Base-by-base conservation (phyloP, 2,797 vertebrate genomes). In the Sparus aurata region DNA sequence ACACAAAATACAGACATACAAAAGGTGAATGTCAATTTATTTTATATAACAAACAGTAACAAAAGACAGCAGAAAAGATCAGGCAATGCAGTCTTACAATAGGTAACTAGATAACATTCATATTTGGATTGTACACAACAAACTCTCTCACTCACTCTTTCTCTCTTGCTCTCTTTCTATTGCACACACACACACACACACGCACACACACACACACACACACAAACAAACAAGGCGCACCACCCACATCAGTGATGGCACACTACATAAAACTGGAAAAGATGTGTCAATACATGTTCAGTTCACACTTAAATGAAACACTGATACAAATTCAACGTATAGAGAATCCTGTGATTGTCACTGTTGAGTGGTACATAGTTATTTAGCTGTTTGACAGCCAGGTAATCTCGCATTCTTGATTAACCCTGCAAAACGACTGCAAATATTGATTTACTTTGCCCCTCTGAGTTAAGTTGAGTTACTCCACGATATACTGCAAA, bases 41-140 rank as follows among this genome's bases (percentile, higher is more conserved):
- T 92, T 91, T 87, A 75, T 83, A 91, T 93, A 92, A 89, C 91
- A 94, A 95, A 92, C 75, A 89, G 89, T 93, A 94, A 92, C 85
- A 94, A 94, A 93, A 92, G 76, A 92, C 85, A 87, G 85, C 85
- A 90, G 79, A 88, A 92, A 91, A 89, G 69, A 91, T 92, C 82
- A 92, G 82, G 77, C 85, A 81, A 92, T 80, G 82, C 82, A 93
- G 68, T 90, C 77, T 85, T 85, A 89, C 83, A 85, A 80, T 75
- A 91, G 10, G 87, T 57, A 79, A 73, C 74, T 77, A 69, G 18
- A 85, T 88, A 85, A 94, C 88, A 90, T 92, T 94, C 90, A 87
- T 89, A 89, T 91, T 88, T 93, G 66, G 77, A 89, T 64, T 79
- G 85, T 80, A 64, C 75, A 84, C 53, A 87, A 75, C 55, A 68